Conservation (phyloP, 2,888 invertebrate species). For the Drosophila neotestacea region DNA sequence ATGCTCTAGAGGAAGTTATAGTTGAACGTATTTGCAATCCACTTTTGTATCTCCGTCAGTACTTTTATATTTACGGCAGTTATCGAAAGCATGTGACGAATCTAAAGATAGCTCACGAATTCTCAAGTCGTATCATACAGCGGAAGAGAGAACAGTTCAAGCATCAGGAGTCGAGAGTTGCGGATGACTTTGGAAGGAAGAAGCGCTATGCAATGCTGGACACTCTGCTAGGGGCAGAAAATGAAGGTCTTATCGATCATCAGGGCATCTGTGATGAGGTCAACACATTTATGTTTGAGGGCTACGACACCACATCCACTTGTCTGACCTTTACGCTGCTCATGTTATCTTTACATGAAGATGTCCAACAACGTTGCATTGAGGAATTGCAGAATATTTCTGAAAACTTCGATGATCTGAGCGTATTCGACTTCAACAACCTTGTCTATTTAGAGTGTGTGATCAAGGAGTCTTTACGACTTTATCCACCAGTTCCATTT, state of each 20-base stretch:
- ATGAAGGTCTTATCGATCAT: constrained; percentile 86
- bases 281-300: constrained; percentile 89
- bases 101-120: constrained; percentile 84
- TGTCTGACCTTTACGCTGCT: constrained; percentile 86
- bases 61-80: constrained; percentile 86
- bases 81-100: constrained; percentile 86
- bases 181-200: constrained; percentile 75
- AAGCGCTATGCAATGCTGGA: constrained; percentile 87
- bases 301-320: constrained; percentile 88
- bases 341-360: constrained; percentile 86
- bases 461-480: constrained; percentile 86
- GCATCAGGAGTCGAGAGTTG: constrained; percentile 28
- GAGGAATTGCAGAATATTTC: constrained; percentile 85
- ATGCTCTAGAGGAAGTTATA: constrained; percentile 85
- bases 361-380: constrained; percentile 86
- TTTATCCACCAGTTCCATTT: constrained; percentile 87
- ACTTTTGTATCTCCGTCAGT: constrained; percentile 86
- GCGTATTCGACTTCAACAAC: constrained; percentile 77
- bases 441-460: constrained; percentile 86
- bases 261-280: constrained; percentile 88
- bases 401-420: constrained; percentile 55
- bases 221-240: constrained; percentile 86
- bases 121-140: constrained; percentile 85
- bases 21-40: constrained; percentile 86
- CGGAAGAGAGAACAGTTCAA: constrained; percentile 81